Conservation (phyloP, 2,113 vertebrate genomes). For the Arenaria interpres region DNA sequence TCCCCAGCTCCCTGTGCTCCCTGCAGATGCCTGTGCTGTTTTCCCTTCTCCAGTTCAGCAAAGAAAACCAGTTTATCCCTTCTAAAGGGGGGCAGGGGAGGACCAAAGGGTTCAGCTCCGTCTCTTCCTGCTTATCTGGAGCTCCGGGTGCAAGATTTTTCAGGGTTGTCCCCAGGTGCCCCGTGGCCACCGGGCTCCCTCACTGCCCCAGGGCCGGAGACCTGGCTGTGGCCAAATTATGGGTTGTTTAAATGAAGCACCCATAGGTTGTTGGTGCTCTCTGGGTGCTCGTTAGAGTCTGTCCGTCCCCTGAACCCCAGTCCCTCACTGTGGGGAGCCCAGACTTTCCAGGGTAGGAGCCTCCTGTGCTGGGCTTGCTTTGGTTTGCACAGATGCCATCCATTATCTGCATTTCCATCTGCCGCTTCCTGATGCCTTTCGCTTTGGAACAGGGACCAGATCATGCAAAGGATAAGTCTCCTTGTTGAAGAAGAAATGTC, state of each 20-base stretch:
- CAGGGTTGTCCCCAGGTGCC: background rate
- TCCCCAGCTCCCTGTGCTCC: background rate
- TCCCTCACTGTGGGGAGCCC: background rate
- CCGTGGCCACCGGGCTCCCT: background rate
- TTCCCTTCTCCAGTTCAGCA: background rate
- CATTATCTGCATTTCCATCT: background rate
- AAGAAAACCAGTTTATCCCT: background rate
- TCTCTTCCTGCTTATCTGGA: background rate
- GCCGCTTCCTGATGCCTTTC: background rate
- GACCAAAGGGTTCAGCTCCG: too few species aligned
- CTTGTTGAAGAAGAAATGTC: background rate
- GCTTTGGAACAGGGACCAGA: background rate
- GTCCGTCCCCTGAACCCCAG: background rate
- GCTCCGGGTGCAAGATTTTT: background rate
- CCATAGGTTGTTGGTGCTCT: background rate
- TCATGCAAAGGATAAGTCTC: background rate
- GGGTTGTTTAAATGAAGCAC: background rate
- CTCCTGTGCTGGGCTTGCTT: background rate
- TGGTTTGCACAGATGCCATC: background rate
- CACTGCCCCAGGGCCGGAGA: background rate
- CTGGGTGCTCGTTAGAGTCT: background rate
- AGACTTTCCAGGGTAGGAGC: background rate
- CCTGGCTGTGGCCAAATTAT: background rate
- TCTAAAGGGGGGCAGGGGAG: too few species aligned
- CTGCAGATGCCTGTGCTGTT: background rate